Evolutionary conservation across 2,113 vertebrate genomes (phyloP).

Genomic region (Laticauda laticaudata): DNA sequence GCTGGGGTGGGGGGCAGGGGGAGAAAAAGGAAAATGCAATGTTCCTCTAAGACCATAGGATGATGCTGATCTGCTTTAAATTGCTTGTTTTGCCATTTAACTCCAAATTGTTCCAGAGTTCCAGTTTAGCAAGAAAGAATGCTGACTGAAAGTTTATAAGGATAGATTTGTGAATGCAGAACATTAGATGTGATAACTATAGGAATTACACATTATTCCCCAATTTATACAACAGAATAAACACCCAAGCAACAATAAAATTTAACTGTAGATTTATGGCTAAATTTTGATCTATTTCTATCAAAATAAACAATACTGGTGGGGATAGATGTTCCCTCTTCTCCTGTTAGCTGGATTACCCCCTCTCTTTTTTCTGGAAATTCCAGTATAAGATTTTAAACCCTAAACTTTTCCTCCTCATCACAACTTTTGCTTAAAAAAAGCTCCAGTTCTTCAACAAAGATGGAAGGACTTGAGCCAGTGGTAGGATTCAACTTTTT

Average conservation of each 20-base stretch:
- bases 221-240: neutral
- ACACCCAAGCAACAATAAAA: neutral
- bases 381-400: neutral
- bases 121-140: neutral
- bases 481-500: too few relatives aligned
- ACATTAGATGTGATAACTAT: neutral
- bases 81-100: neutral
- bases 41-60: neutral
- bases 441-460: neutral
- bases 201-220: neutral
- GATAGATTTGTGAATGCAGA: neutral
- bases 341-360: neutral
- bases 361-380: neutral
- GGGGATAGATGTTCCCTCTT: neutral
- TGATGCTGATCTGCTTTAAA: neutral
- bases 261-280: neutral
- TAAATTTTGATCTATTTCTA: neutral
- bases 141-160: neutral
- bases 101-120: neutral
- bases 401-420: neutral
- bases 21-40: neutral
- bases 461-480: neutral
- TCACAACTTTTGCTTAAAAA: neutral
- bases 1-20: accelerated
- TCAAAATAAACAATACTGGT: neutral